These are phyloP conservation scores for Magallana gigas DNA, from an alignment of 1,140 invertebrate species.

Conservation along the genomic window DNA sequence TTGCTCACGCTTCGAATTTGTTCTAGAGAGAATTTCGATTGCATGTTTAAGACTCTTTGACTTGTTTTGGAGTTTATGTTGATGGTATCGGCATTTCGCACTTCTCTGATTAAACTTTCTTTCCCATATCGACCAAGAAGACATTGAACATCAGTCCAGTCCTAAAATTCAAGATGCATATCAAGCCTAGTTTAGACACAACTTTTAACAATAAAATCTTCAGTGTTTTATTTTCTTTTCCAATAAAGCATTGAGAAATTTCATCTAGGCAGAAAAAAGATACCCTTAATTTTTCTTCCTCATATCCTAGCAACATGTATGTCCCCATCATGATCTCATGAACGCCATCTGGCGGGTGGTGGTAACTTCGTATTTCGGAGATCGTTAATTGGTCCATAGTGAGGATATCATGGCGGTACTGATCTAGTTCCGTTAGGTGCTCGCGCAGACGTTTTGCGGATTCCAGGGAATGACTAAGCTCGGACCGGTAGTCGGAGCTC, in stretches of 20 bases:
- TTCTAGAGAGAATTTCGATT: constrained; percentile 65
- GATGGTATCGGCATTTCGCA: constrained; percentile 66
- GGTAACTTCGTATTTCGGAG: constrained; percentile 72
- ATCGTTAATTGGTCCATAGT: constrained; percentile 71
- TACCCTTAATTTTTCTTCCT: constrained; percentile 67
- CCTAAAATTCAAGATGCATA: constrained; percentile 57
- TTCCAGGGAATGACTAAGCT: constrained; percentile 66
- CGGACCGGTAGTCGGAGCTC: constrained; percentile 59
- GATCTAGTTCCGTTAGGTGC: constrained; percentile 66
- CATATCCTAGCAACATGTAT: constrained; percentile 70
- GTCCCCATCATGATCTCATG: constrained; percentile 71
- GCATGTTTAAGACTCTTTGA: constrained; percentile 63
- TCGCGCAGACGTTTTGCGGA: constrained; percentile 65
- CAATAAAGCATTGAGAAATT: too few species aligned
- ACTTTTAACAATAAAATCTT: too few species aligned
- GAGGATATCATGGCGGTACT: constrained; percentile 61
- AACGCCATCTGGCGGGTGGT: constrained; percentile 68
- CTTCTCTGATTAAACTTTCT: constrained; percentile 68
- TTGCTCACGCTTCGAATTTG: constrained; percentile 69
- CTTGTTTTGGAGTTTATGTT: constrained; percentile 66
- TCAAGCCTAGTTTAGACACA: too few species aligned
- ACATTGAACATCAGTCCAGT: constrained; percentile 71
- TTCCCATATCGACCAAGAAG: constrained; percentile 68
- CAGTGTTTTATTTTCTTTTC: too few species aligned
- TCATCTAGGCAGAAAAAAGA: too few species aligned